Evolutionary conservation across 1,140 invertebrate species (phyloP), one percentile per base, ranked within the genome.

Genomic region (Drosophila lowei): DNA sequence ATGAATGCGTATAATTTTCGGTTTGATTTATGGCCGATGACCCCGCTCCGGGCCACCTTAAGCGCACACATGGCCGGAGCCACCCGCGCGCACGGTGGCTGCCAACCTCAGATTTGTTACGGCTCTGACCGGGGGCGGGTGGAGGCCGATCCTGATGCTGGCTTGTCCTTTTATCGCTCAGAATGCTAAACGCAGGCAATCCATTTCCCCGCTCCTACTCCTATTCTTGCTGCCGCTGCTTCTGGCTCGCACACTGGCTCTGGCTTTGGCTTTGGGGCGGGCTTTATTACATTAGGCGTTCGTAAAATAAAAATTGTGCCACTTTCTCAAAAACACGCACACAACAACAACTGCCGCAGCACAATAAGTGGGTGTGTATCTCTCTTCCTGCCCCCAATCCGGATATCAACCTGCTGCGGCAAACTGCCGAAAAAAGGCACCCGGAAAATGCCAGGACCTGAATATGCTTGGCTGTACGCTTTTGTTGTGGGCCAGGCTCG

Each of bases 1-100:
- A 90, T 89, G 81, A 90, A 90, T 89, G 89, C 84, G 75, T 86
- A 86, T 89, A 90, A 90, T 86, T 90, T 90, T 89, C 76, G 75
- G 74, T 90, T 83, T 90, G 89, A 90, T 90, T 90, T 90, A 90
- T 90, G 74, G 56, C 78, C 78, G 76, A 72, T 88, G 83, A 86
- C 83, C 83, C 84, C 75, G 73, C 81, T 74, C 72, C 61, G 49
- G 74, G 83, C 72, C 62, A 57, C 54, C 60, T 65, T 73, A 72
- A 62, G 28, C 49, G 66, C 83, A 86, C 83, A 83, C 83, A 86
- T 77, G 77, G 81, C 74, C 47, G 47, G 30, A 30, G 47, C 46
- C 34, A 38, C 54, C 42, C 7, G 18, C 57, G 38, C 13, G 34
- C 41, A 16, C 15, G 23, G 61, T 76, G 72, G 72, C 72, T 78